phyloP scores from a whole-genome alignment of 1,140 invertebrate species.

The Conus ventricosus region DNA sequence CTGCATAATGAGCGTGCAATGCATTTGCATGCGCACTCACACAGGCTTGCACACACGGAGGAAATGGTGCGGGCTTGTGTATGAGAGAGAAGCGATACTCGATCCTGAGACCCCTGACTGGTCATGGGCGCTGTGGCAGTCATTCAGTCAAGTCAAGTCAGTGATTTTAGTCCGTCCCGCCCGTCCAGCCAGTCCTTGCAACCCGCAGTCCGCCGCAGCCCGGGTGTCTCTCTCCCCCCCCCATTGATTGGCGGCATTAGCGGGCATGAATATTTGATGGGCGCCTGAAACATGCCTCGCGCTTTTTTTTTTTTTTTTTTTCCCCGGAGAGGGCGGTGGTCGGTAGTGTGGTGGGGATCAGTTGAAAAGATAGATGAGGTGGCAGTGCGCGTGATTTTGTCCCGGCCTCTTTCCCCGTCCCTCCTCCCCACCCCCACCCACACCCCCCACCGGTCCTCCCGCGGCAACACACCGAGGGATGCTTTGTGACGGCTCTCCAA shows the following conservation, averaged over 20 bases:
- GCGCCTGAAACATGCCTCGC: slow-evolving; percentile 1
- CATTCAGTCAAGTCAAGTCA: too few relatives aligned
- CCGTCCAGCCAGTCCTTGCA: too few relatives aligned
- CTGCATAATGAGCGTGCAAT: neutral
- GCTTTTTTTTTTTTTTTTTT: neutral
- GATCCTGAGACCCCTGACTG: neutral
- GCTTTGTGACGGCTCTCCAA: too few relatives aligned
- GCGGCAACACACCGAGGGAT: too few relatives aligned
- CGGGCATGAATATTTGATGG: slow-evolving; percentile 21
- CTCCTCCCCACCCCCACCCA: neutral
- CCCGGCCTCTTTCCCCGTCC: neutral
- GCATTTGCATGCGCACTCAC: neutral
- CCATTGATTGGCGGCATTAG: slow-evolving; percentile 18
- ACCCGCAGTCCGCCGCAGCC: neutral
- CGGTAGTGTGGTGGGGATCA: neutral
- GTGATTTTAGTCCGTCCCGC: too few relatives aligned
- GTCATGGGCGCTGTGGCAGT: neutral
- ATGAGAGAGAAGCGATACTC: neutral
- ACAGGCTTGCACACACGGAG: neutral
- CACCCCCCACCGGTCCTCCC: too few relatives aligned
- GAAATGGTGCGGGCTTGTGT: neutral
- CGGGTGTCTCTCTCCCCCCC: neutral
- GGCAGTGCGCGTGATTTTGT: slow-evolving; percentile 8
- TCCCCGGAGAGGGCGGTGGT: neutral
- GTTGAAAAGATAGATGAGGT: slow-evolving; percentile 13